phyloP scores from a whole-genome alignment of 2,888 invertebrate species.

The Mesorhabditis spiculigera region DNA sequence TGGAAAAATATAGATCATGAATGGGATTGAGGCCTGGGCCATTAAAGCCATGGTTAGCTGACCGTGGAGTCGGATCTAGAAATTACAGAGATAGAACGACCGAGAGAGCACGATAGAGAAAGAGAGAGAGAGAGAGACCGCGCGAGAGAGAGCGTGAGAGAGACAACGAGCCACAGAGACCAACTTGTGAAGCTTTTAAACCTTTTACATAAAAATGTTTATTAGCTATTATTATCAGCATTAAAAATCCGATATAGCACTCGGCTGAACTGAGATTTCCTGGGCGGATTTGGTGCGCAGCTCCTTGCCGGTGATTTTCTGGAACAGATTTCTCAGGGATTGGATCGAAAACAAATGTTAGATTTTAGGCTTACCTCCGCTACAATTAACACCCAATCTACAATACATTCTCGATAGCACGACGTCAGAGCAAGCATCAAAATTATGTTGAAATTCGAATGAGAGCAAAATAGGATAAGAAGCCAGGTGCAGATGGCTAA shows the following conservation, averaged over 20 bases:
- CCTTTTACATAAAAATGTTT: too few species aligned
- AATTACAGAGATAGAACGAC: too few species aligned
- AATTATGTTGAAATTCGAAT: constrained; percentile 3
- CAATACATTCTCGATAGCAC: neutral
- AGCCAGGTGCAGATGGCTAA: neutral
- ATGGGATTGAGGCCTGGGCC: constrained; percentile 5
- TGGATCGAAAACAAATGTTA: neutral
- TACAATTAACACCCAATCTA: neutral
- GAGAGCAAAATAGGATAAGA: neutral
- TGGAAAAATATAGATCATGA: neutral
- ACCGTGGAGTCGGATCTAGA: neutral
- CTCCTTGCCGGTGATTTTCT: constrained; percentile 4
- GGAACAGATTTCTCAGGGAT: neutral
- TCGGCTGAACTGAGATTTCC: constrained; percentile 1
- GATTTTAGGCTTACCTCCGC: neutral
- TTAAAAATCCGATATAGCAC: neutral
- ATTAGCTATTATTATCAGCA: too few species aligned
- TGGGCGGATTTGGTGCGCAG: neutral
- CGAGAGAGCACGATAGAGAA: too few species aligned
- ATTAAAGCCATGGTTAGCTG: neutral
- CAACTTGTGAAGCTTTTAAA: too few species aligned
- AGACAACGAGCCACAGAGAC: too few species aligned
- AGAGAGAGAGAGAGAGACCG: too few species aligned
- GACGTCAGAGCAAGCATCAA: constrained; percentile 1
- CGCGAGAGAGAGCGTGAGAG: too few species aligned